A percentile compares a stretch with the other conserved stretches of the same genome.
Evolutionary conservation across 2,113 vertebrate species (phyloP).

Genomic region (Hyperoodon ampullatus): DNA sequence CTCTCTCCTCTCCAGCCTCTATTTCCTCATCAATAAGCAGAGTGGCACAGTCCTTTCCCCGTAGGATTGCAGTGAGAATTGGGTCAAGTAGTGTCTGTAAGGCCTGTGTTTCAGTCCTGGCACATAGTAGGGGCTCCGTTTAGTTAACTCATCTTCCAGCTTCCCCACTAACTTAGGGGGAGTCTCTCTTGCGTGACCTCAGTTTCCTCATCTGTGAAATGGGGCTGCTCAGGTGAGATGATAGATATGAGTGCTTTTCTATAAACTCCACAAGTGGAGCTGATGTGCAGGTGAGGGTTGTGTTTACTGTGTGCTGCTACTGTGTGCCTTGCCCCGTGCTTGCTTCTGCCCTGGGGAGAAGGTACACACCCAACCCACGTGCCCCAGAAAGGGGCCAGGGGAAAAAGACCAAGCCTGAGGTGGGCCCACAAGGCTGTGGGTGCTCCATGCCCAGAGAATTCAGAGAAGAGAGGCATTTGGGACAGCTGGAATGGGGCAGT

Average conservation of each 20-base stretch:
- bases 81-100: background rate
- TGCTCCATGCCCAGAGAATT: background rate
- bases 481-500: background rate
- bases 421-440: background rate
- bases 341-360: background rate
- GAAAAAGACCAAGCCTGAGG: background rate
- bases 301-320: background rate
- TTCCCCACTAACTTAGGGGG: background rate
- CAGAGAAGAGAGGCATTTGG: background rate
- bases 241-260: background rate
- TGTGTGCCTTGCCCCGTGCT: background rate
- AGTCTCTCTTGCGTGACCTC: background rate
- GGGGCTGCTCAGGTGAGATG: background rate
- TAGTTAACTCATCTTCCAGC: background rate
- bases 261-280: background rate
- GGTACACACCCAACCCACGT: too few species aligned
- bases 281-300: background rate
- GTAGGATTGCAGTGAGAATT: background rate
- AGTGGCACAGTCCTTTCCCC: background rate
- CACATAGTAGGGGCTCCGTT: background rate
- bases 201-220: background rate
- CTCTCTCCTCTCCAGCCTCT: background rate
- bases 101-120: background rate
- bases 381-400: background rate
- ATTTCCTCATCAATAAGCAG: background rate